phyloP scores from a whole-genome alignment of 2,888 invertebrate genomes.

The Drosophila stalkeri region DNA sequence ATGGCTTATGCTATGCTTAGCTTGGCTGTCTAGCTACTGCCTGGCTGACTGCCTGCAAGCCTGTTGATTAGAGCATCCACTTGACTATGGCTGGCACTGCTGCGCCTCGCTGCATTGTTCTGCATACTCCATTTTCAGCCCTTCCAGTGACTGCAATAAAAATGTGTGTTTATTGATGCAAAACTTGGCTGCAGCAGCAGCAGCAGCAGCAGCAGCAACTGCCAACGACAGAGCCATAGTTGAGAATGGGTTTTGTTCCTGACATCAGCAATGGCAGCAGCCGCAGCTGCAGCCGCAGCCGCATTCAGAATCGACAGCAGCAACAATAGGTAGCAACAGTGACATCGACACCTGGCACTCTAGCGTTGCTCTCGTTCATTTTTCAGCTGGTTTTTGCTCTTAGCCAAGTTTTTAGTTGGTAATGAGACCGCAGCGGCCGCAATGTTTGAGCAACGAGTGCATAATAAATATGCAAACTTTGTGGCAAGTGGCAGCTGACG shows the following conservation, averaged over 20 bases:
- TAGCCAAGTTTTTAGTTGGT: slow-evolving; percentile 50
- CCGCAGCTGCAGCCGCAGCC: slow-evolving; percentile 7
- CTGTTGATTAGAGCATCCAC: slow-evolving; percentile 51
- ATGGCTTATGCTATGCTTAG: neutral
- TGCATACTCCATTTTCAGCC: slow-evolving; percentile 1
- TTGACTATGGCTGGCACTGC: slow-evolving; percentile 15
- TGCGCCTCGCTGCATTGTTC: slow-evolving; percentile 12
- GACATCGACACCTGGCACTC: slow-evolving; percentile 26
- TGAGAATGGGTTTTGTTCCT: slow-evolving; percentile 5
- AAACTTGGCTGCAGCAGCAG: slow-evolving; percentile 30
- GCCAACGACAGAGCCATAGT: slow-evolving; percentile 2
- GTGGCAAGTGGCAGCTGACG: slow-evolving; percentile 42
- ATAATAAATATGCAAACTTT: slow-evolving; percentile 78
- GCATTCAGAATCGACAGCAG: slow-evolving; percentile 19
- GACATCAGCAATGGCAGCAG: slow-evolving; percentile 1
- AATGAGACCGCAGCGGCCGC: slow-evolving; percentile 59
- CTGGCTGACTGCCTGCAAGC: slow-evolving; percentile 21
- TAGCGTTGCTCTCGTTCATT: slow-evolving; percentile 21
- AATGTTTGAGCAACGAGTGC: slow-evolving; percentile 60
- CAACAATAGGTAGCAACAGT: slow-evolving; percentile 13
- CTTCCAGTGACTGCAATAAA: slow-evolving; percentile 48
- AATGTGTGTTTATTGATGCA: slow-evolving; percentile 60
- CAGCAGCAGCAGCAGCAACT: neutral
- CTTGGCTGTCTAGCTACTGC: neutral
- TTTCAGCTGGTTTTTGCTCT: slow-evolving; percentile 50